Base-by-base conservation (phyloP, 1,140 invertebrate genomes). In the Triops cancriformis region DNA sequence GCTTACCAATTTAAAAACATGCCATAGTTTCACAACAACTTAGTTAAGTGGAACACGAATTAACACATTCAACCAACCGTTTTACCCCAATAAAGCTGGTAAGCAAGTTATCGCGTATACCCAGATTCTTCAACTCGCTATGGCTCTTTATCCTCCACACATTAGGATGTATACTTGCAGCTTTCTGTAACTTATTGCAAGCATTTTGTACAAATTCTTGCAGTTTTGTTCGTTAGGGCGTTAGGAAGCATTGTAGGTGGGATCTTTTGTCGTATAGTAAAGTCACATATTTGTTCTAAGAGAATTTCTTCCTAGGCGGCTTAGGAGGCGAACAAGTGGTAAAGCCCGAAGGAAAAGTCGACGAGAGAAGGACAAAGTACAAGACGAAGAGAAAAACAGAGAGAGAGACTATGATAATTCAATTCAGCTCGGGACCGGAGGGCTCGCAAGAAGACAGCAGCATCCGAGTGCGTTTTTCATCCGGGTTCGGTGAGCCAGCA, bases 391-490 rank as follows among this genome's bases (percentile, higher is more conserved):
- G 51, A 23, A 23, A 64, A 23, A n/a, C n/a, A 23, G 23, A 64
- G 23, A 23, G 43, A 45, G 51, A 64, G 51, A 18, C 51, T 14
- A 64, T 64, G 51, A 64, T 64, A 64, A 64, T 64, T 64, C 51
- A 64, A 64, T 64, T 64, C 18, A 23, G 51, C 14, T 23, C 51
- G 18, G n/a, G 31, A 14, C 51, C 23, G 51, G 51, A 64, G 51
- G 51, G 51, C 51, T 64, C 51, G 23, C 51, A 64, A n/a, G 51
- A 64, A 64, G 51, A 64, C 51, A 64, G 51, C 51, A 64, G 23
- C 51, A 64, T 64, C 51, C 51, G 51, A 64, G 51, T 23, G 51
- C 51, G 51, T 64, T 64, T 64, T 64, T 64, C 51, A n/a, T 64
- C 18, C 51, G 51, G 14, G 51, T 23, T 64, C 14, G 51, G 51